Evolutionary conservation across 2,113 vertebrate species (phyloP).

Genomic region (Mugil cephalus): DNA sequence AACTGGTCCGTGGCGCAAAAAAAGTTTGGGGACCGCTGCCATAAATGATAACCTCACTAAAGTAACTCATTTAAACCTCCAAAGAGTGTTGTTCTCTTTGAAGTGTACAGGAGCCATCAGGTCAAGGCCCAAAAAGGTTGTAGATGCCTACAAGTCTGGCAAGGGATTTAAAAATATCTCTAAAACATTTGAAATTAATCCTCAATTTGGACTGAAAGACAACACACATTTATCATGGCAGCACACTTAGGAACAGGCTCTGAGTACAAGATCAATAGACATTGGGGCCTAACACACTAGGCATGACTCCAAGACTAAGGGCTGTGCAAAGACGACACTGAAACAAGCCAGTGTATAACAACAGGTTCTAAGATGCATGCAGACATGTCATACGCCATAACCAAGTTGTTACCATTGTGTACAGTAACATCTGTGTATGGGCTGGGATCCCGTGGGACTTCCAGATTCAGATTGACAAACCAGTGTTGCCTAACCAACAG

Average conservation of each 20-base stretch:
- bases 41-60: too few species aligned
- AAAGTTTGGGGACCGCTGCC: too few species aligned
- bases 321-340: not conserved
- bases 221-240: not conserved
- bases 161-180: not conserved
- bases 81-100: too few species aligned
- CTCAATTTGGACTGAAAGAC: not conserved
- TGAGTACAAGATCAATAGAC: not conserved
- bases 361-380: not conserved
- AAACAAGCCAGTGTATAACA: not conserved
- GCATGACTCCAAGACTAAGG: not conserved
- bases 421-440: not conserved
- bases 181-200: too few species aligned
- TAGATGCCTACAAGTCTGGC: not conserved
- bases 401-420: not conserved
- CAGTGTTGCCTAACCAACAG: too few species aligned
- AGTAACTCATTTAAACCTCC: too few species aligned
- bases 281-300: not conserved
- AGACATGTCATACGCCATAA: not conserved
- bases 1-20: too few species aligned
- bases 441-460: not conserved
- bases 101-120: too few species aligned
- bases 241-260: not conserved
- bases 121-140: not conserved
- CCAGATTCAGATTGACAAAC: too few species aligned